Conservation (phyloP, 1,140 invertebrate species). For the Dendroctonus valens region DNA sequence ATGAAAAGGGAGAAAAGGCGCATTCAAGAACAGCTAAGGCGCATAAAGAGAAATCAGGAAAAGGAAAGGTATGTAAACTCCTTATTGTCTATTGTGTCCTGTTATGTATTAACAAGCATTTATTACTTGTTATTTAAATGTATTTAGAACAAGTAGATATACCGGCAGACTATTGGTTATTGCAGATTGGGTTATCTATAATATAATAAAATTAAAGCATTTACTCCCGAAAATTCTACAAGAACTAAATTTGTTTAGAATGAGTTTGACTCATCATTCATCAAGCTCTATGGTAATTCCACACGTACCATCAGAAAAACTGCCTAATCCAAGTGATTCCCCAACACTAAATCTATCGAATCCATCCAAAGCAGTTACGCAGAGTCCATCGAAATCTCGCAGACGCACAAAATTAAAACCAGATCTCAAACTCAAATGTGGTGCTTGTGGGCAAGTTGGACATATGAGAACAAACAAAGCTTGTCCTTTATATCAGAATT, state of each 20-base stretch:
- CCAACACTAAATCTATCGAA: conserved; percentile 47
- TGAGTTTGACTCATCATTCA: conserved; percentile 21
- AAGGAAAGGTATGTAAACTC: conserved; percentile 56
- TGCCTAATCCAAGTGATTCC: conserved; percentile 36
- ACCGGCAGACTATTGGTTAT: not conserved
- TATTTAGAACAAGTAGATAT: no score
- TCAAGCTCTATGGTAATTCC: conserved; percentile 16
- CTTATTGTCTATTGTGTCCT: not conserved
- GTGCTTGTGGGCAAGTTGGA: conserved; percentile 90
- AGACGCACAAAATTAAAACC: conserved; percentile 85
- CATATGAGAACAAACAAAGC: conserved; percentile 93
- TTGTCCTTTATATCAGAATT: conserved; percentile 87
- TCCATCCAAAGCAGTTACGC: conserved; percentile 34
- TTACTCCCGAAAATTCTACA: not conserved
- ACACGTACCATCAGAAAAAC: conserved; percentile 27
- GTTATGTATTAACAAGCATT: no score
- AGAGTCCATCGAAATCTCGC: conserved; percentile 53
- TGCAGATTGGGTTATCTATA: not conserved
- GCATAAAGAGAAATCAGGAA: conserved; percentile 92
- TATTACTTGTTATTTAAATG: no score
- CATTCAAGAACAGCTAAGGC: conserved; percentile 93
- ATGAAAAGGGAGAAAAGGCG: conserved; percentile 95
- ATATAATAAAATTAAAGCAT: no score
- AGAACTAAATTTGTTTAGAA: conserved; percentile 8
- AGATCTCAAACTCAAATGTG: conserved; percentile 91